Base-by-base conservation (phyloP, 2,113 vertebrate species). In the zebrafish (Danio rerio) region DNA sequence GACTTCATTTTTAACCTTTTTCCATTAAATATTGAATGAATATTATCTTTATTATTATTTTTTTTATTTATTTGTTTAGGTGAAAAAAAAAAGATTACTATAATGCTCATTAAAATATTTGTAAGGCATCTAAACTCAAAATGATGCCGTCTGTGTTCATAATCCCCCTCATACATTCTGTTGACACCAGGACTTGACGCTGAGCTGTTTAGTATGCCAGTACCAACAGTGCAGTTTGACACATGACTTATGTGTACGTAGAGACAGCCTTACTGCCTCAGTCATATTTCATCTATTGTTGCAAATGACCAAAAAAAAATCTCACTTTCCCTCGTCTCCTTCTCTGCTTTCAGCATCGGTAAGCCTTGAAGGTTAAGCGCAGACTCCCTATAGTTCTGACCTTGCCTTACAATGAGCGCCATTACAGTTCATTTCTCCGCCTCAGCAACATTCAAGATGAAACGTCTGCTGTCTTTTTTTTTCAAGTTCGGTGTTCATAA, bases 311-410 rank as follows among this genome's bases (percentile, higher is more conserved):
- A n/a, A n/a, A 71, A 77, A 77, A 63, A 47, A 49, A 15, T 59
- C 77, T 79, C 31, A 18, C 40, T 59, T 47, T 31, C 56, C 74
- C 47, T 55, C 71, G 42, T 65, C 53, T 42, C 49, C 47, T 62
- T 73, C 58, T 58, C 13, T 13, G 76, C 63, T 72, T 15, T 61
- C 49, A 61, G 18, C 53, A 42, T 71, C 13, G 6, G 73, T 45
- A 47, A 49, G 15, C 62, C 21, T 66, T 79, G 62, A 66, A 66
- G 77, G 77, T 79, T 79, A 65, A 68, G 49, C 15, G 21, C 62
- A 53, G 53, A 79, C 61, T 79, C 77, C 61, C 76, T 50, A 43
- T 49, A 66, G 15, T 55, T 66, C 49, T 79, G 77, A 79, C 77
- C 50, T 79, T 79, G 77, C 77, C 21, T 79, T 62, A 43, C 47